Evolutionary conservation across 2,888 invertebrate species (phyloP), one percentile per base, ranked within the genome.

Genomic region (Lordiphosa andalusiaca): DNA sequence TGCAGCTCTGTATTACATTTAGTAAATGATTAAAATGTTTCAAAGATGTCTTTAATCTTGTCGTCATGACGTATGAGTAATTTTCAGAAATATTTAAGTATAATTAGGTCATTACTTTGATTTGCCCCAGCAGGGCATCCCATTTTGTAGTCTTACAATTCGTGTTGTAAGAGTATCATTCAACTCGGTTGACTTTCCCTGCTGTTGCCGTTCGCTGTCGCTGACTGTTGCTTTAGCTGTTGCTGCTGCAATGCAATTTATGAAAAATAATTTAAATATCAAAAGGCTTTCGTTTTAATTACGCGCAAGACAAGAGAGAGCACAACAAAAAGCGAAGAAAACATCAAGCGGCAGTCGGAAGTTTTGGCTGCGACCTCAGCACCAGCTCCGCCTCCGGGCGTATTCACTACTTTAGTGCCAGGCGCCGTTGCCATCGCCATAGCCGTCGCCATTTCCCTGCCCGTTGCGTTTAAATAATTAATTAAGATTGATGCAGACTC

Each of bases 401-500:
- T 25, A 25, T 25, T 9, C 30, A 30, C 9, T 30, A 70, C 76
- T 84, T 84, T 76, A 84, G 82, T 73, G 71, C 62, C 41, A n/a
- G 66, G 38, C 66, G 57, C 38, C 66, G 30, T 5, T 10, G 16
- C 6, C 63, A 47, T 41, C 48, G 81, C 19, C 19, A 3, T 19
- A 2, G 19, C 19, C 19, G 19, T 69, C 73, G 84, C 73, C 68
- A 80, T 84, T 80, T 70, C 68, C 82, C 73, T 84, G 77, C 77
- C 84, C 78, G 82, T 63, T 85, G 82, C 84, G 84, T 84, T 81
- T 81, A 81, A 81, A 81, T 81, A 81, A 81, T 81, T 81, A 81
- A 84, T 84, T 84, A 84, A 84, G 83, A 84, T 84, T 83, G 84
- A 84, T 84, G 83, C 82, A 78, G 82, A 82, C 83, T 73, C 81